Evolutionary conservation across 2,888 invertebrate genomes (phyloP).

Genomic region (Rhagonycha lutea): DNA sequence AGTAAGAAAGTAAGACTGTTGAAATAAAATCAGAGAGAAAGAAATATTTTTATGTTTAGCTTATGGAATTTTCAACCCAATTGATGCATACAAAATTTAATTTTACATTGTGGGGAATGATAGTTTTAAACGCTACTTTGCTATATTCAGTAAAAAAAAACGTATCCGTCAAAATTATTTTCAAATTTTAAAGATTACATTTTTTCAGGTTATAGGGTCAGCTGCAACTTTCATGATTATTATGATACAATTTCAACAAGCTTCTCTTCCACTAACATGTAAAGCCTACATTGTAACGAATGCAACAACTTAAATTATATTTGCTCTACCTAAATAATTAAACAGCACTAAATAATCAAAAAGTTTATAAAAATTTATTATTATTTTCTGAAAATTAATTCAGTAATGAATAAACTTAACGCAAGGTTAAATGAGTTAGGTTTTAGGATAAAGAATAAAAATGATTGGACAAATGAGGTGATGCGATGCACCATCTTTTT

Average conservation of each 20-base stretch:
- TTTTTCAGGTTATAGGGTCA: background rate
- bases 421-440: too few species aligned
- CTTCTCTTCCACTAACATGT: conserved; percentile 46
- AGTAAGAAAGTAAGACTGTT: background rate
- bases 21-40: background rate
- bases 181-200: background rate
- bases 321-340: too few species aligned
- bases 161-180: background rate
- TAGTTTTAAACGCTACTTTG: background rate
- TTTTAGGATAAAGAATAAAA: too few species aligned
- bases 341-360: too few species aligned
- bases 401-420: too few species aligned
- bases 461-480: too few species aligned
- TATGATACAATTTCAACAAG: conserved; percentile 21
- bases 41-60: background rate
- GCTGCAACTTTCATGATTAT: conserved; percentile 1
- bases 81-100: background rate
- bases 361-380: too few species aligned
- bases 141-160: background rate
- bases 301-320: background rate
- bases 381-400: too few species aligned
- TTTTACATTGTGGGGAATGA: background rate
- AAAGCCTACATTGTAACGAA: background rate
- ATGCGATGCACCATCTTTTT: too few species aligned
- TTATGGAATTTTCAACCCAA: background rate